Percentiles rank a stretch among this genome's conserved stretches.
Evolutionary conservation across 1,140 invertebrate genomes (phyloP).

Genomic region (Calosoma granatense): DNA sequence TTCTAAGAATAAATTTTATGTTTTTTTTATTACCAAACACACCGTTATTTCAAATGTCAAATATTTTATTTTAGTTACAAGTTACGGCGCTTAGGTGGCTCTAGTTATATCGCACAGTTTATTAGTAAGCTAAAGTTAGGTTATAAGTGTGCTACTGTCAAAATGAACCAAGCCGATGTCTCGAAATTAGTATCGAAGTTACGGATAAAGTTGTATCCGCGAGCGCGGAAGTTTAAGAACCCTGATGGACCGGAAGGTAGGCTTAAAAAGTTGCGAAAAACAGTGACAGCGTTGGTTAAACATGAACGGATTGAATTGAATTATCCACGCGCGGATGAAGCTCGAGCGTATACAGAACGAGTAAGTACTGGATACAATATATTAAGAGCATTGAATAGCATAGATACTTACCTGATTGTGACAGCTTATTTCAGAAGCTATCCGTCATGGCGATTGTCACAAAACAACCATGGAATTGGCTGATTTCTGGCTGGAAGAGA

Average conservation of each 20-base stretch:
- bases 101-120: too few species aligned
- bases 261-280: constrained; percentile 63
- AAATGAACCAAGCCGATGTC: constrained; percentile 68
- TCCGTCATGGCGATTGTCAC: constrained; percentile 74
- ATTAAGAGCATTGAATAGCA: constrained; percentile 7
- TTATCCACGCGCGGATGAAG: constrained; percentile 66
- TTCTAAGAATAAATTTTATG: too few species aligned
- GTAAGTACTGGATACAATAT: constrained; percentile 37
- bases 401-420: constrained; percentile 27
- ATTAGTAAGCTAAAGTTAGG: too few species aligned
- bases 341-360: constrained; percentile 78
- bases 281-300: constrained; percentile 75
- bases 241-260: constrained; percentile 64
- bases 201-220: constrained; percentile 48
- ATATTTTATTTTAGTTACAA: too few species aligned
- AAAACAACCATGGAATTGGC: constrained; percentile 81
- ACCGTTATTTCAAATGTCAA: too few species aligned
- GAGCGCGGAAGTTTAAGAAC: constrained; percentile 50
- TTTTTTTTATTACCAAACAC: too few species aligned
- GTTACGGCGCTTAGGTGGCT: too few species aligned
- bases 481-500: constrained; percentile 80
- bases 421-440: constrained; percentile 83
- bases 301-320: constrained; percentile 81
- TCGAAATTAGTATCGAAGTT: constrained; percentile 63
- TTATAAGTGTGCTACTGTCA: too few species aligned